Evolutionary conservation across 2,888 invertebrate genomes (phyloP), one percentile per base, ranked within the genome.

Genomic region (Cabera pusaria): DNA sequence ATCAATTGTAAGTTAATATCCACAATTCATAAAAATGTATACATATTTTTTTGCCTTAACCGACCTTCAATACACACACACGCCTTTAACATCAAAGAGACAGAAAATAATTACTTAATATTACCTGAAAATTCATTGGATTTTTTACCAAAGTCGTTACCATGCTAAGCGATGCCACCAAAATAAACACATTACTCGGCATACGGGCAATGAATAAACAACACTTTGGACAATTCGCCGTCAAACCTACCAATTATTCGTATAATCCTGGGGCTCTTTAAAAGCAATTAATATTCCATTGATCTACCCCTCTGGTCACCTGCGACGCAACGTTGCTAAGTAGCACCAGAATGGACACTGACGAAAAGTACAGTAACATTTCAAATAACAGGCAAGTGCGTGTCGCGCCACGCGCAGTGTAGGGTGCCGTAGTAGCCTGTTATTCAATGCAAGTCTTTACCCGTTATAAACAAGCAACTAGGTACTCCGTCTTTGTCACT

Each of bases 191-290:
- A 25, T 29, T 10, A 37, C 20, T 9, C 6, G 37, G 21, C 7
- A 38, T 32, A 22, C 38, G 33, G 45, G 27, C 44, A 40, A 44
- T 53, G 50, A 53, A 53, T 50, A 53, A 50, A 53, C 46, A 53
- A 46, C 47, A 42, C 24, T 35, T 36, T 24, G 59, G 52, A 58
- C 56, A 44, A 50, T 45, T 56, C 52, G 44, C 59, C 63, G 59
- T 59, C 67, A 64, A 55, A 53, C 65, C 57, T 56, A 59, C 69
- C 78, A 81, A 81, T 83, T 75, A 77, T 73, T 70, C 76, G 52
- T 57, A 73, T 78, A 80, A 83, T 81, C 81, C 77, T 45, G 44
- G 47, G 57, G 57, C 53, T 53, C 50, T 53, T 53, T 53, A 50
- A 53, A 57, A 57, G 45, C 55, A 57, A 57, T 57, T 57, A 57